Base-by-base conservation (phyloP, 2,113 vertebrate genomes). In the Octodon degus region DNA sequence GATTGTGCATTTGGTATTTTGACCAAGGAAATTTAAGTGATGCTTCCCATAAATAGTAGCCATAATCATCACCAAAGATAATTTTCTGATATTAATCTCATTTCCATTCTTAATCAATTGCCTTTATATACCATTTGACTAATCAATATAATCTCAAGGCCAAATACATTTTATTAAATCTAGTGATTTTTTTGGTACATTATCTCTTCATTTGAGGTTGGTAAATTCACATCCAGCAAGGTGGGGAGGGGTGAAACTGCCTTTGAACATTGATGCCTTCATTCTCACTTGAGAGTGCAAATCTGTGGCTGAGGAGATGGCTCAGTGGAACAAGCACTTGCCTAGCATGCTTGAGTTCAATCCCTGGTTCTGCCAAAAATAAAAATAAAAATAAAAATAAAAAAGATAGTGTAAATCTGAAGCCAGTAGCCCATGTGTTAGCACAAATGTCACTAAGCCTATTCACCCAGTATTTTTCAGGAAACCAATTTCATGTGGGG, bases 141-240 rank as follows among this genome's bases (percentile, higher is more conserved):
- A 47, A 68, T 30, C 16, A 90, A 84, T 96, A 89, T 72, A 84
- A 90, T 68, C 37, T 80, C 63, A 89, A 86, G 34, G 27, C 43
- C 34, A 81, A 68, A n/a, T 90, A 22, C 10, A 63, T 86, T 85
- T 96, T 88, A 3, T 67, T n/a, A 80, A 4, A 67, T 58, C 8
- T 89, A 65, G 11, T 3, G 82, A 77, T 47, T 50, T 82, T 55
- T 63, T 90, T 88, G 62, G 14, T 40, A 77, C 93, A 93, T 7
- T 53, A 22, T 27, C 53, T 90, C 47, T n/a, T 68, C 67, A 47
- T 1, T 68, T 65, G 37, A 77, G 30, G 4, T 63, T 9, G 27
- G 4, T 9, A 88, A 91, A 84, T 10, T 27, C 34, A 50, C 2
- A 60, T 50, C 60, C n/a, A 74, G 22, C 83, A 9, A 50, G 16